Percentiles rank a stretch among this genome's conserved stretches.
These are phyloP conservation scores for Brachyhypopomus occidentalis DNA, from an alignment of 2,113 vertebrate genomes.

Conservation along the genomic window DNA sequence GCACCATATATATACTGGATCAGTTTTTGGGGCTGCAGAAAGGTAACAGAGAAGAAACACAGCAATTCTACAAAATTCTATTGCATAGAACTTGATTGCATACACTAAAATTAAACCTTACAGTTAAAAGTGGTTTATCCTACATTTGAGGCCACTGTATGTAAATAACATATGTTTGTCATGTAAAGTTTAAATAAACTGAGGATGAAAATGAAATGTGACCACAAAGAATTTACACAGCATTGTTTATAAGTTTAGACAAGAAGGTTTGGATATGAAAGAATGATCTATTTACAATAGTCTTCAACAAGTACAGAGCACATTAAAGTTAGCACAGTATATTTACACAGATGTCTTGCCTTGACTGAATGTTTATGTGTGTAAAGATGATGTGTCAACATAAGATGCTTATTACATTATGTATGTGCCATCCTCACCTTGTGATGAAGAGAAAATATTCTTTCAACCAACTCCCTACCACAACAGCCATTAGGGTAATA, in stretches of 20 bases:
- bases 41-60: neutral
- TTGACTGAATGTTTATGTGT: neutral
- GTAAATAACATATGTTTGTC: too few relatives aligned
- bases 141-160: neutral
- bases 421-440: neutral
- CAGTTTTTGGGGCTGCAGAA: neutral
- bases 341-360: neutral
- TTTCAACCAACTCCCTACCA: neutral
- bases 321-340: neutral
- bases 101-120: neutral
- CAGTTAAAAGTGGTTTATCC: neutral
- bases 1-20: neutral
- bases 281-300: neutral
- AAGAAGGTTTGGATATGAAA: neutral
- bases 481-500: neutral
- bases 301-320: neutral
- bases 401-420: neutral
- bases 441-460: conserved; percentile 7
- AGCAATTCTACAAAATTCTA: too few relatives aligned
- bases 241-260: neutral
- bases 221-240: neutral
- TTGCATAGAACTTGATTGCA: too few relatives aligned
- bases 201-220: neutral
- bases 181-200: neutral
- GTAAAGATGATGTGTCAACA: conserved; percentile 10